Conservation (phyloP, 2,888 invertebrate species). For the Cylloceria caligata region DNA sequence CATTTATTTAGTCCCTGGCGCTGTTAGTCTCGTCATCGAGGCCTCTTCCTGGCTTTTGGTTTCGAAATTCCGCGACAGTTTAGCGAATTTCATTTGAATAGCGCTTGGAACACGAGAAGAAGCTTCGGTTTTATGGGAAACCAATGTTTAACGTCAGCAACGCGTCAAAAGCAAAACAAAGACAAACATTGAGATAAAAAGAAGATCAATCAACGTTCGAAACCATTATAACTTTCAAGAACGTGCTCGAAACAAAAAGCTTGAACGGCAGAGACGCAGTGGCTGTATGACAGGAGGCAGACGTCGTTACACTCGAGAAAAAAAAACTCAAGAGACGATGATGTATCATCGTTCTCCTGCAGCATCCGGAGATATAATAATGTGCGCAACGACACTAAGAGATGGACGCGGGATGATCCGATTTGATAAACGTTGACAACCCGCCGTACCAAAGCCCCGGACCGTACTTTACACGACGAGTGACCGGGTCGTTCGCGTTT, state of each 20-base stretch:
- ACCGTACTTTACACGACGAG: slow-evolving; percentile 36
- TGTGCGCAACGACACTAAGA: slow-evolving; percentile 42
- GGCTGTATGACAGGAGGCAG: slow-evolving; percentile 35
- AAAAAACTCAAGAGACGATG: slow-evolving; percentile 39
- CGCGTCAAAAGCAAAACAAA: neutral
- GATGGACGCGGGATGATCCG: slow-evolving; percentile 55
- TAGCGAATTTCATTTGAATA: neutral
- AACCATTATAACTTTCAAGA: neutral
- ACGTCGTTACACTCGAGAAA: slow-evolving; percentile 21
- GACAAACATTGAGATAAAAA: neutral
- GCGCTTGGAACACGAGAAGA: neutral
- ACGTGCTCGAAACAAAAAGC: neutral
- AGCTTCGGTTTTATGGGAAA: neutral
- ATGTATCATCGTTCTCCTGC: slow-evolving; percentile 37
- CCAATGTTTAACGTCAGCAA: neutral
- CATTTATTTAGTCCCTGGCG: slow-evolving; percentile 18
- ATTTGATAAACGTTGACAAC: slow-evolving; percentile 54
- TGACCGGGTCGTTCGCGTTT: slow-evolving; percentile 13
- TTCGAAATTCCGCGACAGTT: neutral
- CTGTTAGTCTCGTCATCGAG: neutral
- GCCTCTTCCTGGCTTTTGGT: neutral
- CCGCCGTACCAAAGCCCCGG: slow-evolving; percentile 34
- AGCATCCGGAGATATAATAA: neutral
- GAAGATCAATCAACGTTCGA: neutral
- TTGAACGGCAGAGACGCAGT: neutral